Base-by-base conservation (phyloP, 92 coral and sea anemone genomes). In the Epizoanthus fatuus region DNA sequence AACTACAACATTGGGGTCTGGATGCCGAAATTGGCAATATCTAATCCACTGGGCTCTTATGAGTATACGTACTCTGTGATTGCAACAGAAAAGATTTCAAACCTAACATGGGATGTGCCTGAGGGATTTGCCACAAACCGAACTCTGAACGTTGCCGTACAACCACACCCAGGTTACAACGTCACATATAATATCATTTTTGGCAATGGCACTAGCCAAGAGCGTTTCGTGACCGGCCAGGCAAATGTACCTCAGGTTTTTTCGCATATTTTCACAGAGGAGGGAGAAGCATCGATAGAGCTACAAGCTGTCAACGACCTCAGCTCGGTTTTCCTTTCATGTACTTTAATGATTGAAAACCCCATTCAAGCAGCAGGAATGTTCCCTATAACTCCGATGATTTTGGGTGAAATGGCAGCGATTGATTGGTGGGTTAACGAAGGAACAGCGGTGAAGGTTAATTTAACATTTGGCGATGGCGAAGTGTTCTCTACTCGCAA, bases 381-480 rank as follows among this genome's bases (percentile, higher is more conserved):
- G 37, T 42, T 70, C 39, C 45, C 75, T 5, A 12, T 83, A 11
- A 51, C 83, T 10, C 63, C 91, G 4, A 79, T 91, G 7, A 35
- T 44, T 3, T 63, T 88, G 15, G 80, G 86, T 0, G 62, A 64
- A 11, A 38, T 69, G 29, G 89, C 95, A 9, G 69, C 81, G 15
- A 86, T 93, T 10, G 79, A 85, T 15, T 95, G 95, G 95, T 75
- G 82, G 59, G 86, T 93, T 42, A 81, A 75, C 68, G 83, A 89
- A 16, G 98, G 98, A 37, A 84, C 89, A 4, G 89, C 86, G 6
- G 90, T 88, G 1, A 88, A 70, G 12, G 87, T 84, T 63, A 84
- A 80, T n/a, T 63, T 93, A 25, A 85, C 90, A 9, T 81, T 93
- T 42, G 96, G 95, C n/a, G 96, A 93, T 44, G 96, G 94, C 5